Evolutionary conservation across 2,888 invertebrate genomes (phyloP).

Genomic region (Taenaris catops): DNA sequence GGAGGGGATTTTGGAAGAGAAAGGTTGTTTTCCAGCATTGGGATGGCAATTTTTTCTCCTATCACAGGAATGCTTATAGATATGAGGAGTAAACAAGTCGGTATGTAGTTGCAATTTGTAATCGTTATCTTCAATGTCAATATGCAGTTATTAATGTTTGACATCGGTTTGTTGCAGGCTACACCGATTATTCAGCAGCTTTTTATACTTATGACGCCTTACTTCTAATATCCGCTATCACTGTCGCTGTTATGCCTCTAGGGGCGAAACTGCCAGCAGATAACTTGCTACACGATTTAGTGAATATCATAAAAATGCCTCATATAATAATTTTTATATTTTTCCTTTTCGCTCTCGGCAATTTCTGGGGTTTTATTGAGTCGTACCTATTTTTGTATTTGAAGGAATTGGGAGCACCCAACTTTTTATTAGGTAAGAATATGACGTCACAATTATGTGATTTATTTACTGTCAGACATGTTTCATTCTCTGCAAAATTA

Average conservation of each 20-base stretch:
- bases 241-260: constrained; percentile 88
- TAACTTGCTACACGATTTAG: constrained; percentile 86
- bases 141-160: constrained; percentile 46
- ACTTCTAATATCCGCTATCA: constrained; percentile 84
- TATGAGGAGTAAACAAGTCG: constrained; percentile 81
- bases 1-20: constrained; percentile 91
- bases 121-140: constrained; percentile 66
- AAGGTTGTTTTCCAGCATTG: constrained; percentile 88
- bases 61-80: constrained; percentile 90
- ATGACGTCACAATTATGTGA: too few relatives aligned
- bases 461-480: too few relatives aligned
- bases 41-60: constrained; percentile 91
- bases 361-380: constrained; percentile 94
- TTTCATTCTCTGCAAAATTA: too few relatives aligned
- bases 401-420: constrained; percentile 90
- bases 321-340: constrained; percentile 90
- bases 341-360: constrained; percentile 90
- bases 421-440: constrained; percentile 86
- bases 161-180: constrained; percentile 77
- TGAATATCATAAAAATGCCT: constrained; percentile 87
- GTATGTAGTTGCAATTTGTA: constrained; percentile 54
- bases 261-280: constrained; percentile 89
- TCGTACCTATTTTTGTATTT: constrained; percentile 93
- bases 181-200: constrained; percentile 93
- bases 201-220: constrained; percentile 90